Evolutionary conservation across 2,113 vertebrate species (phyloP), one percentile per base, ranked within the genome.

Genomic region (Rousettus leschenaultii): DNA sequence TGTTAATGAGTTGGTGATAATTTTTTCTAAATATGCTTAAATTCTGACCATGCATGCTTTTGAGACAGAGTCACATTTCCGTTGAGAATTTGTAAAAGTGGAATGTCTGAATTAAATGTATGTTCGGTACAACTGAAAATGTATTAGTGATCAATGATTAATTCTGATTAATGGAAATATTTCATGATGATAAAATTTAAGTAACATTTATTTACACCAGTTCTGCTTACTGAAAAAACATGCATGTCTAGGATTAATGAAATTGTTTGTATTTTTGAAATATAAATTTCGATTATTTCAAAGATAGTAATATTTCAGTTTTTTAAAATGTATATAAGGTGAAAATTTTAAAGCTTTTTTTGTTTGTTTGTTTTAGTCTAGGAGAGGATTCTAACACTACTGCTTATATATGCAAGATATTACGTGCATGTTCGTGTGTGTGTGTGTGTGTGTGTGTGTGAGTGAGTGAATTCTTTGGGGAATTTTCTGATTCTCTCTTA

Each of bases 1-100:
- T 98, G 89, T 95, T 97, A 96, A 97, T 95, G 97, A 97, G 93
- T 94, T 98, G 93, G 95, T 97, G 95, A 97, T 98, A 96, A 97
- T 98, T 98, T 97, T 98, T 95, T 83, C 97, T 98, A 79, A 96
- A 97, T 90, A 74, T 98, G 97, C 96, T 98, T 98, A 97, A 96
- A 98, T 97, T 97, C 98, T 97, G 97, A 97, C 87, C 95, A 21
- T 98, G 98, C 98, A 98, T 98, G 98, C 98, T 98, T 98, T 97
- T 90, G 98, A 78, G 96, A 95, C 96, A 97, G 92, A 75, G 88
- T 96, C 97, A 95, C 68, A 51, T 98, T 98, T 97, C 97, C 94
- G 92, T 91, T 90, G 95, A 97, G 79, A 98, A 74, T 98, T 98
- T 97, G 89, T 97, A 97, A 97, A 97, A 94, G 92, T 97, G 96